Base-by-base conservation (phyloP, 2,888 invertebrate species). In the Plemyria rubiginata region DNA sequence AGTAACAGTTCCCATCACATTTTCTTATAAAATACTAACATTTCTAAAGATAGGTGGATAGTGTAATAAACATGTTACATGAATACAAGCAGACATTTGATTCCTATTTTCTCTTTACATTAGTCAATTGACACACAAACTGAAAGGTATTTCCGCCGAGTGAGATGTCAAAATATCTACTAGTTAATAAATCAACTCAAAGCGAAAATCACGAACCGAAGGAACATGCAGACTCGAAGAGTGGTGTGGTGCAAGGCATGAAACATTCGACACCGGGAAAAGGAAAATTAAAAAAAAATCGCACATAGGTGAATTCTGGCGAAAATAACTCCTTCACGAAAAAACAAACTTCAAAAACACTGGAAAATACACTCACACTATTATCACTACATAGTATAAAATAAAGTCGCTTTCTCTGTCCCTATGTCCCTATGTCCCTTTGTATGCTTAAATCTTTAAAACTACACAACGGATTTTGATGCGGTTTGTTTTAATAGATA, bases 151-250 rank as follows among this genome's bases (percentile, higher is more conserved):
- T 55, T 55, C 43, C 58, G 43, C 0, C 41, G 49, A 60, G 60
- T 55, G 32, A 56, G 49, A 62, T 54, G 62, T 62, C 53, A 57
- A 57, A 57, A 62, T 62, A 53, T 45, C 49, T 28, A 22, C 22
- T 3, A 22, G 22, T 41, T 57, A 43, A 57, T 62, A 54, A 49
- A 62, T 57, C 57, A 53, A 53, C n/a, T 53, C 41, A 29, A 22
- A 48, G 49, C 5, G 57, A 50, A 57, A 49, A 54, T 60, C 48
- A 32, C 9, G 32, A 9, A 9, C 49, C 4, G 28, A 29, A 52
- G 43, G 43, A 54, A 43, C 52, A 52, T 29, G 53, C 53, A 28
- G 29, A 60, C 46, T 46, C 32, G 43, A 28, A 12, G 29, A 36
- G 6, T 22, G 36, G 52, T 46, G n/a, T 52, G 52, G 59, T 46